These are phyloP conservation scores for Drosophila anceps DNA, from an alignment of 2,888 invertebrate genomes.

Conservation along the genomic window DNA sequence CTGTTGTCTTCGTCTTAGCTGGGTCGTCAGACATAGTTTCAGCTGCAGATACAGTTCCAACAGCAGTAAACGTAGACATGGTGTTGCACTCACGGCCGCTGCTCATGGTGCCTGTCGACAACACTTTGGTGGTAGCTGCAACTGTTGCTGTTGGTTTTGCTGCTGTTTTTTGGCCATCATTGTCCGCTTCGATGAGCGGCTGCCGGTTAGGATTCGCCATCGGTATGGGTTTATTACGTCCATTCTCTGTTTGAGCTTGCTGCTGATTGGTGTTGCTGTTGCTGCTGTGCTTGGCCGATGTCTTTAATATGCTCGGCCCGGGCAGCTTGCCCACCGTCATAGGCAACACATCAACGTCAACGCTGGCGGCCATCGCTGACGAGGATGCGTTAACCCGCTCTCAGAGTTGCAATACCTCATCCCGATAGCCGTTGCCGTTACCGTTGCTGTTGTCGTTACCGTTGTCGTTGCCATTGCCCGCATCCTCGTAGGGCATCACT, in stretches of 20 bases:
- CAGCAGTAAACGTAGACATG: constrained; percentile 76
- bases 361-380: constrained; percentile 57
- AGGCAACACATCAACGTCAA: constrained; percentile 53
- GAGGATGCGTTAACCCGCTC: constrained; percentile 86
- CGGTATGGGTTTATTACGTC: constrained; percentile 49
- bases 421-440: constrained; percentile 51
- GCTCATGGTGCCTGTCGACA: constrained; percentile 76
- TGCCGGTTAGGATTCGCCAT: constrained; percentile 74
- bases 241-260: constrained; percentile 58
- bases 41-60: neutral
- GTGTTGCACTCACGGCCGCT: constrained; percentile 81
- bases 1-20: constrained; percentile 20
- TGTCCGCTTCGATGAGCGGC: constrained; percentile 74
- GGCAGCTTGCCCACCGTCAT: constrained; percentile 69
- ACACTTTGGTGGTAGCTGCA: constrained; percentile 66
- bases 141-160: constrained; percentile 43
- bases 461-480: constrained; percentile 28
- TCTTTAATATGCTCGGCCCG: constrained; percentile 86
- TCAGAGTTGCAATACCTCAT: constrained; percentile 85
- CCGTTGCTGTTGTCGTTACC: constrained; percentile 37
- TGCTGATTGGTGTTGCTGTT: constrained; percentile 47
- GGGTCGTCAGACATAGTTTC: constrained; percentile 21
- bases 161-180: constrained; percentile 58
- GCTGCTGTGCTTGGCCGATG: constrained; percentile 57
- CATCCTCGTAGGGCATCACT: constrained; percentile 65